A percentile compares a stretch with the other conserved stretches of the same genome.
phyloP scores from a whole-genome alignment of 1,140 invertebrate genomes.

The Triops longicaudatus region DNA sequence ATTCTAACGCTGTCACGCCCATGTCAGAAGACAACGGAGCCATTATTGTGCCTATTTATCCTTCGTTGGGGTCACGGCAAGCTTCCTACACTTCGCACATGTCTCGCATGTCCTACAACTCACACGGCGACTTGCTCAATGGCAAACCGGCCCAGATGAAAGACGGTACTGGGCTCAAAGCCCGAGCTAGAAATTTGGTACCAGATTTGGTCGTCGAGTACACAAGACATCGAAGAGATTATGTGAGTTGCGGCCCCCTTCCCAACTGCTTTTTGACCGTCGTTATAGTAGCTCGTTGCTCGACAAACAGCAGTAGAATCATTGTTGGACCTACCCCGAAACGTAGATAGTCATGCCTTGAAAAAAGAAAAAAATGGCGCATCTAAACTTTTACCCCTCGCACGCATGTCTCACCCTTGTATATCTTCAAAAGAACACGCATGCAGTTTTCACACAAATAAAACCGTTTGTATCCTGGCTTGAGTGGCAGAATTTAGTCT shows the following conservation, averaged over 20 bases:
- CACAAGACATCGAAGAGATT: conserved; percentile 28
- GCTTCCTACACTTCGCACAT: conserved; percentile 91
- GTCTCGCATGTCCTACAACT: conserved; percentile 82
- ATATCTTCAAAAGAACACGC: too few species aligned
- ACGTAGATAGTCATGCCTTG: too few species aligned
- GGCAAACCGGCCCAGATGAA: conserved; percentile 66
- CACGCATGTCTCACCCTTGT: too few species aligned
- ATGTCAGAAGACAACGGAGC: conserved; percentile 96
- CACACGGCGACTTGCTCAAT: conserved; percentile 77
- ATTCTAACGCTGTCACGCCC: conserved; percentile 93
- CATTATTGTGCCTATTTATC: conserved; percentile 79
- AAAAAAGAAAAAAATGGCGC: too few species aligned
- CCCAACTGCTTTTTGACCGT: neutral
- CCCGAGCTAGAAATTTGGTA: conserved; percentile 32
- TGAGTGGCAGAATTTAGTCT: too few species aligned
- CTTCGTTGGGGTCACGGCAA: conserved; percentile 67
- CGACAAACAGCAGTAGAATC: neutral
- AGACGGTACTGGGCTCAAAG: conserved; percentile 58
- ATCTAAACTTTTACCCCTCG: too few species aligned
- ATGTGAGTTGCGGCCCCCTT: conserved; percentile 31
- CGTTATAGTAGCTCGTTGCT: neutral
- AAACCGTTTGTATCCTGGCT: too few species aligned
- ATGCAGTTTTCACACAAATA: too few species aligned
- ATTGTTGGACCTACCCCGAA: neutral
- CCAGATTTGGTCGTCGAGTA: conserved; percentile 31